phyloP scores from a whole-genome alignment of 2,888 invertebrate genomes.

The Beris chalybata region DNA sequence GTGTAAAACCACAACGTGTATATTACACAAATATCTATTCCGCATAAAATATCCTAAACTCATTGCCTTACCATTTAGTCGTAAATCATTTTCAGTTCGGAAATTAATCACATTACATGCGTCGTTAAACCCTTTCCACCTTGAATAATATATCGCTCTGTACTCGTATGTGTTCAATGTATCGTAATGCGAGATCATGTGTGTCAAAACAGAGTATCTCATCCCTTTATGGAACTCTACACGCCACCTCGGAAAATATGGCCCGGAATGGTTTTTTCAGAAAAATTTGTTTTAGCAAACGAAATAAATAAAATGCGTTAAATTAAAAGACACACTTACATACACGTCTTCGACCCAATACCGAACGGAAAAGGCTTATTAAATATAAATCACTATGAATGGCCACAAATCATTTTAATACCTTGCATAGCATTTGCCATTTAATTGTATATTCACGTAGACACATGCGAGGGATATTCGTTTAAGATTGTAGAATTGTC shows the following conservation, averaged over 20 bases:
- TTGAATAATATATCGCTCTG: slow-evolving; percentile 19
- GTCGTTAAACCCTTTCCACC: slow-evolving; percentile 25
- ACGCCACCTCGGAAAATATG: too few species aligned
- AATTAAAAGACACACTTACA: too few species aligned
- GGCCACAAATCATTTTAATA: slow-evolving; percentile 36
- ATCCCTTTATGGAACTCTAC: too few species aligned
- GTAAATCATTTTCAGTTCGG: slow-evolving; percentile 19
- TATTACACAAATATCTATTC: too few species aligned
- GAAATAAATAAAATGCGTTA: too few species aligned
- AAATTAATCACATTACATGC: slow-evolving; percentile 31
- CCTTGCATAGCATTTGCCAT: slow-evolving; percentile 10
- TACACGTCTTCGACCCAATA: too few species aligned
- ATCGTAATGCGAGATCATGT: slow-evolving; percentile 9
- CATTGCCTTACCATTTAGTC: not conserved
- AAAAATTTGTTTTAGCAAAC: too few species aligned
- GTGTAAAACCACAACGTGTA: too few species aligned
- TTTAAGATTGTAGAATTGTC: too few species aligned
- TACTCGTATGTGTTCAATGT: not conserved
- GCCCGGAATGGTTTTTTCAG: too few species aligned
- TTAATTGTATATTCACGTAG: not conserved
- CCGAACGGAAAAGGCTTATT: slow-evolving; percentile 6
- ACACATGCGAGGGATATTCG: too few species aligned
- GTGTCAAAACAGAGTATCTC: slow-evolving; percentile 15
- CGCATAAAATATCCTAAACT: too few species aligned
- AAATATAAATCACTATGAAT: slow-evolving; percentile 29